Conservation (phyloP, 2,113 vertebrate species). For the Atractosteus spatula region DNA sequence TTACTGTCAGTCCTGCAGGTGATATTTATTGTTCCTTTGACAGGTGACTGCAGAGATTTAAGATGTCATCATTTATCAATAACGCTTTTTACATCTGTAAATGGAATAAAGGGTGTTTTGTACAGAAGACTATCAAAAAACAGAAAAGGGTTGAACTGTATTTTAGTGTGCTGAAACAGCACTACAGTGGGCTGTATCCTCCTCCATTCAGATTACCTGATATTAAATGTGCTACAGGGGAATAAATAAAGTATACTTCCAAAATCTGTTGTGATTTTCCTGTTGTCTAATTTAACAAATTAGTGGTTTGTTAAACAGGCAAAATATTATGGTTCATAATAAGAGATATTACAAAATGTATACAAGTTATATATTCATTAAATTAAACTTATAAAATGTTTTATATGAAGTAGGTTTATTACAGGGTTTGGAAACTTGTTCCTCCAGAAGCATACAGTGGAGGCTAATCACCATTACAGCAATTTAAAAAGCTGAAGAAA, state of each 20-base stretch:
- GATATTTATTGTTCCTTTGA: slow-evolving; percentile 30
- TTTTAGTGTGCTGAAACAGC: slow-evolving; percentile 73
- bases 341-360: no score
- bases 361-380: no score
- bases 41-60: slow-evolving; percentile 27
- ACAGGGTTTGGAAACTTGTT: no score
- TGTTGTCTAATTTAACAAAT: no score
- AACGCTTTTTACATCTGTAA: slow-evolving; percentile 52
- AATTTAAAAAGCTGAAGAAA: no score
- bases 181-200: slow-evolving; percentile 82
- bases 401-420: no score
- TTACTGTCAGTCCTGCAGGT: slow-evolving; percentile 11
- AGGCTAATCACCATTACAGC: no score
- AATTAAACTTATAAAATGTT: no score
- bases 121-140: slow-evolving; percentile 41
- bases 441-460: no score
- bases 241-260: slow-evolving; percentile 4
- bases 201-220: slow-evolving; percentile 78
- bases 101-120: slow-evolving; percentile 37
- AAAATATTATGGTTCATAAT: no score
- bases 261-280: no score
- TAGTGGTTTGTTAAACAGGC: no score
- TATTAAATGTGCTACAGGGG: slow-evolving; percentile 22
- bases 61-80: slow-evolving; percentile 51
- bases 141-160: slow-evolving; percentile 33